Evolutionary conservation across 2,888 invertebrate genomes (phyloP).

Genomic region (Pinctada fucata): DNA sequence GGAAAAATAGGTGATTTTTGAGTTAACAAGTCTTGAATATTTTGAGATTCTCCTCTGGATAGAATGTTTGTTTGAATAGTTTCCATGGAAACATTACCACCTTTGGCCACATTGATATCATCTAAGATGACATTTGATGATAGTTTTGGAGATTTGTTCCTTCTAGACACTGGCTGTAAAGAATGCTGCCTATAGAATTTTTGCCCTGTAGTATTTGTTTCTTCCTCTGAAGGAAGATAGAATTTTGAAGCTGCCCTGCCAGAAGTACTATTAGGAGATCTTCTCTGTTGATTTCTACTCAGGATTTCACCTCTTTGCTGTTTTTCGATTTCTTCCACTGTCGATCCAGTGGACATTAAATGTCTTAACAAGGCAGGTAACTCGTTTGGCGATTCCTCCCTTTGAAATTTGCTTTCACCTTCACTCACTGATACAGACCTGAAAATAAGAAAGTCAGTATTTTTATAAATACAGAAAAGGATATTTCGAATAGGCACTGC

Average conservation of each 20-base stretch:
- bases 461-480: too few species aligned
- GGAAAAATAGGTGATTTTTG: background rate
- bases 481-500: too few species aligned
- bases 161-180: background rate
- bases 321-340: constrained; percentile 91
- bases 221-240: background rate
- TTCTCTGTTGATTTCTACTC: background rate
- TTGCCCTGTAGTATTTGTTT: background rate
- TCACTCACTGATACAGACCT: constrained; percentile 49
- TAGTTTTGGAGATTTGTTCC: background rate
- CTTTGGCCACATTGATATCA: background rate
- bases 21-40: background rate
- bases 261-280: background rate
- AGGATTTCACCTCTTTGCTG: constrained; percentile 46
- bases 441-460: background rate
- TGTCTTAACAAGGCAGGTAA: constrained; percentile 82
- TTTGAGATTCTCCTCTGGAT: background rate
- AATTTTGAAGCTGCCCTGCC: background rate
- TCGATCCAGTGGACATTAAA: constrained; percentile 89
- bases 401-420: constrained; percentile 18
- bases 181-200: background rate
- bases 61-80: background rate
- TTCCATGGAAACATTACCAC: background rate
- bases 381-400: constrained; percentile 29
- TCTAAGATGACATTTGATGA: background rate